Conservation (phyloP, 1,140 invertebrate genomes). For the Conus betulinus region DNA sequence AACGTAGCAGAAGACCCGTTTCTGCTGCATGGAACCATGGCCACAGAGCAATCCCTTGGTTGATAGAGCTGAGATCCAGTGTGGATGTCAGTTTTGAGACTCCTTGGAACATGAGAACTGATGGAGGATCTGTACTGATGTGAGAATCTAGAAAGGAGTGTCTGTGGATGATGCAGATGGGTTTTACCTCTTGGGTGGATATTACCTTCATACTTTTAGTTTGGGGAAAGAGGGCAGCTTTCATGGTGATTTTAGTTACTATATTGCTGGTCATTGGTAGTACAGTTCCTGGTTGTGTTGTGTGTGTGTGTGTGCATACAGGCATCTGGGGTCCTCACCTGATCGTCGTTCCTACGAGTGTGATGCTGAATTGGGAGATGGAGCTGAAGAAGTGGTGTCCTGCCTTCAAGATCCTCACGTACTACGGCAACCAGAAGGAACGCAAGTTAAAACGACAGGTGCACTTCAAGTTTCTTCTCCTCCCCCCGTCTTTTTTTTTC, state of each 20-base stretch:
- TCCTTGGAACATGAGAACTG: no score
- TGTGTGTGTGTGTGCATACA: conserved; percentile 47
- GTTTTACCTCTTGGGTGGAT: no score
- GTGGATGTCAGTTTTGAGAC: no score
- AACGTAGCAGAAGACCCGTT: neutral
- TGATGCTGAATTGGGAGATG: conserved; percentile 99
- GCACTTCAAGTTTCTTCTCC: neutral
- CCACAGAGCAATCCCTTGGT: neutral
- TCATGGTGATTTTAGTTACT: no score
- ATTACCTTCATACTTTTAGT: no score
- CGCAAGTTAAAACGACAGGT: conserved; percentile 90
- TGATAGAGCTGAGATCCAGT: conserved; percentile 6
- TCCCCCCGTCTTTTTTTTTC: no score
- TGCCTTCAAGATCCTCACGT: conserved; percentile 98
- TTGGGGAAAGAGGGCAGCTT: neutral
- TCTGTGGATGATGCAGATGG: no score
- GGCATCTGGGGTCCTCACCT: conserved; percentile 98
- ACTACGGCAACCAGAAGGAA: conserved; percentile 98
- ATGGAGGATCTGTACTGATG: no score
- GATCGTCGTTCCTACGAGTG: conserved; percentile 99
- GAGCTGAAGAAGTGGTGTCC: conserved; percentile 99
- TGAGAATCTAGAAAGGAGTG: no score
- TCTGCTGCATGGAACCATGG: conserved; percentile 30
- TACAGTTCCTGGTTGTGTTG: no score
- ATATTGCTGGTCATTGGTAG: no score